These are phyloP conservation scores for Anolis carolinensis DNA, from an alignment of 2,113 vertebrate genomes.

Conservation along the genomic window DNA sequence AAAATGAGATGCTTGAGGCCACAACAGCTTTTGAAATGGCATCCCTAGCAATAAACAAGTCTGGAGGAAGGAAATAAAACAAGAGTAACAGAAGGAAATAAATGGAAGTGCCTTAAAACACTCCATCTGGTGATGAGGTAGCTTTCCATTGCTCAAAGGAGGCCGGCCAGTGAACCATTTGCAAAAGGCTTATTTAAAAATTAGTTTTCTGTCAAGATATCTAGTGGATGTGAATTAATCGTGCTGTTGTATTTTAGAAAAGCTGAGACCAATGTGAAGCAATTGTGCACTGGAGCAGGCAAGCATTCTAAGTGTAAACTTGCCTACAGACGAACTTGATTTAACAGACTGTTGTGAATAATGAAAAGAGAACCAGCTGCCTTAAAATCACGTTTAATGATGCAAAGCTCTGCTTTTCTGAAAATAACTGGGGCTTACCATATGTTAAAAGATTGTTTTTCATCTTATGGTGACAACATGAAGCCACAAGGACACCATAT, in stretches of 20 bases:
- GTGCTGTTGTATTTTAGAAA: slow-evolving; percentile 19
- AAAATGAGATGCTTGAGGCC: slow-evolving; percentile 63
- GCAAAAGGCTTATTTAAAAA: slow-evolving; percentile 58
- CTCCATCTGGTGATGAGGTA: slow-evolving; percentile 51
- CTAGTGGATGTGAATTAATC: slow-evolving; percentile 40
- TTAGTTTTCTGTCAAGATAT: slow-evolving; percentile 44
- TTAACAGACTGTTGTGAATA: neutral
- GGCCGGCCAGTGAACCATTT: slow-evolving; percentile 52
- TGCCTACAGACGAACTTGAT: neutral
- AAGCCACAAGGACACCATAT: neutral
- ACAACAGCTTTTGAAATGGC: slow-evolving; percentile 57
- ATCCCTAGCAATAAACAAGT: slow-evolving; percentile 57
- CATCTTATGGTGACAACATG: neutral
- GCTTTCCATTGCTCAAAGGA: slow-evolving; percentile 46
- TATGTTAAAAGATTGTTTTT: neutral
- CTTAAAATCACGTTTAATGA: rapidly evolving
- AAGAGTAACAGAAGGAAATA: slow-evolving; percentile 37
- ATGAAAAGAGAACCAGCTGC: neutral
- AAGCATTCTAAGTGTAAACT: neutral
- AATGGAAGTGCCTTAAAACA: slow-evolving; percentile 36
- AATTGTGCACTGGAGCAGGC: slow-evolving; percentile 26
- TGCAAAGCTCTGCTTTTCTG: neutral
- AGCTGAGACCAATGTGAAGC: slow-evolving; percentile 45
- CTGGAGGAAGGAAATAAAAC: slow-evolving; percentile 51
- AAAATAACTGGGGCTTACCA: neutral